phyloP scores from a whole-genome alignment of 2,113 vertebrate genomes.

The Castor canadensis region DNA sequence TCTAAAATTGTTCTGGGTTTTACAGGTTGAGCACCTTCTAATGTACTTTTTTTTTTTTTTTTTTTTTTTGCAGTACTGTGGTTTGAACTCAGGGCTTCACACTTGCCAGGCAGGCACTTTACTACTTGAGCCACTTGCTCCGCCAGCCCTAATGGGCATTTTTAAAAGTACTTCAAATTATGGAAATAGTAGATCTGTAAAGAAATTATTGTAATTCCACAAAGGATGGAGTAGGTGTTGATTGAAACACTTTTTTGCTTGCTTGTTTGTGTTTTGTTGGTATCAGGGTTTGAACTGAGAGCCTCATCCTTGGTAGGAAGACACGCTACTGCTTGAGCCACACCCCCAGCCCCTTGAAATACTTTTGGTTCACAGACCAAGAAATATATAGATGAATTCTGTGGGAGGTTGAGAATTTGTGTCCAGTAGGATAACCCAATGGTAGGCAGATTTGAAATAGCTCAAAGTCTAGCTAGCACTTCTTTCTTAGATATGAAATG shows the following conservation, averaged over 20 bases:
- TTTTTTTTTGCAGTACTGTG: too few relatives aligned
- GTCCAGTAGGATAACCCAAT: neutral
- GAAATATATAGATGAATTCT: neutral
- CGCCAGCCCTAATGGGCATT: too few relatives aligned
- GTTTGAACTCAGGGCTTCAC: too few relatives aligned
- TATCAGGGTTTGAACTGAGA: too few relatives aligned
- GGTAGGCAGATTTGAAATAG: neutral
- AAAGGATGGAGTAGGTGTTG: neutral
- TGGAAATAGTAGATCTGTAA: neutral
- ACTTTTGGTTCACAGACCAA: neutral
- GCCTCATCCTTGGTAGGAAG: too few relatives aligned
- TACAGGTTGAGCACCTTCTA: too few relatives aligned
- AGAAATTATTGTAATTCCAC: neutral
- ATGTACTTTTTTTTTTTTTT: too few relatives aligned
- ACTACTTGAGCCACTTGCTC: too few relatives aligned
- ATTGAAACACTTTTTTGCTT: neutral
- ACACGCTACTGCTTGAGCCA: too few relatives aligned
- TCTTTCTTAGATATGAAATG: neutral
- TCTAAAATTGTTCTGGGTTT: neutral
- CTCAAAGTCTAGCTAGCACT: neutral
- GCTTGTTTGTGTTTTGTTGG: too few relatives aligned
- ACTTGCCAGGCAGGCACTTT: too few relatives aligned
- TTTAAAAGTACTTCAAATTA: slow-evolving; percentile 1
- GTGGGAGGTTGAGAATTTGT: neutral
- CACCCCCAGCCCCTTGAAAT: too few relatives aligned